These are phyloP conservation scores for Platichthys flesus DNA, from an alignment of 2,113 vertebrate genomes.

Conservation along the genomic window DNA sequence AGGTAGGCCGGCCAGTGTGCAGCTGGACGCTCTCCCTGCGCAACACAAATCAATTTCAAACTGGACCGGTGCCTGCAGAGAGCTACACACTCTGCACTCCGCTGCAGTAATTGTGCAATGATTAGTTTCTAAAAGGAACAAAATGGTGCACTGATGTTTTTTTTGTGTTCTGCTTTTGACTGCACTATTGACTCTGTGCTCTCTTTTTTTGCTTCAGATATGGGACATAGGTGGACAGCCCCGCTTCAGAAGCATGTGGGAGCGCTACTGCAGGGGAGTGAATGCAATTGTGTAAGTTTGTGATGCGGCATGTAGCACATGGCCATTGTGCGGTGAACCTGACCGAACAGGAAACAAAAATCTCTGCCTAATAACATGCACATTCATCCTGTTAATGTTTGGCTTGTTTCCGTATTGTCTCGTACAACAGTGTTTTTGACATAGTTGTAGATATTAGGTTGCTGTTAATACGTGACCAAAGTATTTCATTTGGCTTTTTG, in stretches of 20 bases:
- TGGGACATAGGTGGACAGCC: conserved; percentile 99
- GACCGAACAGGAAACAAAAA: neutral
- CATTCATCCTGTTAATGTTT: neutral
- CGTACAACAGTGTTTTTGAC: neutral
- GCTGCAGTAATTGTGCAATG: neutral
- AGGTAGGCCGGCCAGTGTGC: conserved; percentile 65
- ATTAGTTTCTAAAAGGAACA: neutral
- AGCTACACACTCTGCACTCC: neutral
- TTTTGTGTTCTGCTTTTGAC: neutral
- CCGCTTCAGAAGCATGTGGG: conserved; percentile 99
- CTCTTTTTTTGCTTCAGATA: conserved; percentile 82
- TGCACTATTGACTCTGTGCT: neutral
- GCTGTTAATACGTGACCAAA: neutral
- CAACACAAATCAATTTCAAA: neutral
- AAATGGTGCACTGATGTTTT: neutral
- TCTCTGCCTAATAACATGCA: neutral
- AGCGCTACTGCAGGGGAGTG: conserved; percentile 97
- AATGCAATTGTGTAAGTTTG: conserved; percentile 97
- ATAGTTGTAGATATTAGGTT: neutral
- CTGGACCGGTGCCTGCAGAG: neutral
- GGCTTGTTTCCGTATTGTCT: neutral
- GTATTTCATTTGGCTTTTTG: neutral
- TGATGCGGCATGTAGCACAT: neutral
- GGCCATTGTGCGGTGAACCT: neutral
- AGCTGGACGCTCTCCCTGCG: neutral